Evolutionary conservation across 2,113 vertebrate species (phyloP).

Genomic region (Crotalus helleri): DNA sequence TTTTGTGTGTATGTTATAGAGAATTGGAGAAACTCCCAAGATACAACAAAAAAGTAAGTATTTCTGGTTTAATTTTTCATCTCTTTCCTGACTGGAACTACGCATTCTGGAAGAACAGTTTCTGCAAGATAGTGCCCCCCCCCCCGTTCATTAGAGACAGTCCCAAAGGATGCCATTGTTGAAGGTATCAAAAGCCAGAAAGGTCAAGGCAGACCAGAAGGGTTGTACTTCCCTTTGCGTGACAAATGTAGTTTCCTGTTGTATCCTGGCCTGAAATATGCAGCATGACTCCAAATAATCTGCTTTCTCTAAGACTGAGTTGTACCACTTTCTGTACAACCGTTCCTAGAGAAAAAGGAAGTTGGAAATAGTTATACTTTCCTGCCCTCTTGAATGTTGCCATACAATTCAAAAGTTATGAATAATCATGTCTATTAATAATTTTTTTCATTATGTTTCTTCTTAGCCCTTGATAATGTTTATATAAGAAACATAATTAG

Average conservation of each 20-base stretch:
- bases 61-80: not conserved
- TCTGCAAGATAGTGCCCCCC: not conserved
- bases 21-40: not conserved
- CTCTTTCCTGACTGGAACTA: not conserved
- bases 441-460: not conserved
- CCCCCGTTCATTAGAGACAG: not conserved
- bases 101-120: not conserved
- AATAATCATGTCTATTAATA: no score
- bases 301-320: not conserved
- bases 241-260: not conserved
- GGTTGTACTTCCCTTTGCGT: not conserved
- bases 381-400: not conserved
- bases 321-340: not conserved
- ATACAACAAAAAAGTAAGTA: not conserved
- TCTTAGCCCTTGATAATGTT: conserved; percentile 18
- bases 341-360: not conserved
- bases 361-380: not conserved
- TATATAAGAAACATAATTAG: not conserved
- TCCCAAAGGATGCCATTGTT: not conserved
- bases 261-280: not conserved
- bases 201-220: not conserved
- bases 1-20: not conserved
- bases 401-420: conserved; percentile 17
- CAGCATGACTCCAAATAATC: not conserved
- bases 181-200: not conserved